Evolutionary conservation across 2,888 invertebrate genomes (phyloP).

Genomic region (Sipha maydis): DNA sequence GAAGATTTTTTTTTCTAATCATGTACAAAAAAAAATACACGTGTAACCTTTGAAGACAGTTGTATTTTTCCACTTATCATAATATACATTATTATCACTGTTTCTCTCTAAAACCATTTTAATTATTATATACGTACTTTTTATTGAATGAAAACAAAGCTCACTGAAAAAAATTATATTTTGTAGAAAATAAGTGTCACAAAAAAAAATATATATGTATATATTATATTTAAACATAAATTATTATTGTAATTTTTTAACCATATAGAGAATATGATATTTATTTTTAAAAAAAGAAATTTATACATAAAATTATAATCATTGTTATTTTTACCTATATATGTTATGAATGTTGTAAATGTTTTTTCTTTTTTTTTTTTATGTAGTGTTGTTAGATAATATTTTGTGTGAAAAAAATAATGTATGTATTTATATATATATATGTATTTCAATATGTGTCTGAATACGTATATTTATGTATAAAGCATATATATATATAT

Average conservation of each 20-base stretch:
- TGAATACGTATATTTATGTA: slow-evolving; percentile 7
- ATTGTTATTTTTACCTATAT: slow-evolving; percentile 50
- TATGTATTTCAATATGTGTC: background rate
- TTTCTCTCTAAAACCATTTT: slow-evolving; percentile 7
- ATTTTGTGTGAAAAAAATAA: slow-evolving; percentile 48
- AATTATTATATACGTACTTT: slow-evolving; percentile 19
- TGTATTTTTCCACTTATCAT: background rate
- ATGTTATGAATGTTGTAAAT: slow-evolving; percentile 55
- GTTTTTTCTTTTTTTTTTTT: slow-evolving; percentile 41
- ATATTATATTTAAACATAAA: slow-evolving; percentile 31
- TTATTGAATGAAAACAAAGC: slow-evolving; percentile 44
- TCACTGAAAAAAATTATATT: slow-evolving; percentile 39
- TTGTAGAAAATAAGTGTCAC: slow-evolving; percentile 35
- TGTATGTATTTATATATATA: background rate
- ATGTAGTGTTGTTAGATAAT: slow-evolving; percentile 44
- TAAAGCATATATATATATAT: background rate
- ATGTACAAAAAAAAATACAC: background rate
- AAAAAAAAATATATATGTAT: background rate
- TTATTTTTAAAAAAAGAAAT: slow-evolving; percentile 55
- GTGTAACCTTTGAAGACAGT: background rate
- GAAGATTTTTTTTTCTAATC: background rate
- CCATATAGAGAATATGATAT: slow-evolving; percentile 23
- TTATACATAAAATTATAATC: slow-evolving; percentile 40
- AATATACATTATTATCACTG: background rate
- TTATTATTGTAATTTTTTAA: slow-evolving; percentile 58